phyloP scores from a whole-genome alignment of 1,140 invertebrate genomes.

The Ptiloglossa arizonensis region DNA sequence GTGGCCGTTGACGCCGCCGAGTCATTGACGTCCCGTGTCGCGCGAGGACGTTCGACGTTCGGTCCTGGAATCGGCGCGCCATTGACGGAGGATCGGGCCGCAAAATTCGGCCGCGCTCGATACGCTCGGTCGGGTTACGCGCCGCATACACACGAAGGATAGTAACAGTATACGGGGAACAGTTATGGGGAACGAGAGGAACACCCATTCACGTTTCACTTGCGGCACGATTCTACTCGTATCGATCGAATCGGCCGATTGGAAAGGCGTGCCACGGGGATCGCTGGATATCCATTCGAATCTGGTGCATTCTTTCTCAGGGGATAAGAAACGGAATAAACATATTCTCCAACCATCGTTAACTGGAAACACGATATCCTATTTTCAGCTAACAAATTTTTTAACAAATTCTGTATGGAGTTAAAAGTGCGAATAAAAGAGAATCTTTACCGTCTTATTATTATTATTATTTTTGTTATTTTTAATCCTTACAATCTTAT shows the following conservation, averaged over 20 bases:
- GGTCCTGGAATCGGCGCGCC: too few species aligned
- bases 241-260: constrained; percentile 16
- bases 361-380: too few species aligned
- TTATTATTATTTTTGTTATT: too few species aligned
- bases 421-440: too few species aligned
- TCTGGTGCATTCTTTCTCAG: not conserved
- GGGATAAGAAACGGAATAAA: too few species aligned
- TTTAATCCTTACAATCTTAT: too few species aligned
- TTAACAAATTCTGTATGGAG: too few species aligned
- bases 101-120: not conserved
- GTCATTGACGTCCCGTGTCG: not conserved
- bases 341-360: too few species aligned
- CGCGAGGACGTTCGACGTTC: not conserved
- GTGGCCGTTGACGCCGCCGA: not conserved
- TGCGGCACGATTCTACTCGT: constrained; percentile 22
- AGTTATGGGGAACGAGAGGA: constrained; percentile 23
- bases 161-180: constrained; percentile 37
- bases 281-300: constrained; percentile 9
- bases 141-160: not conserved
- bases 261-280: constrained; percentile 3
- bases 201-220: constrained; percentile 45
- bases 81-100: not conserved
- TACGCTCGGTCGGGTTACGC: not conserved
- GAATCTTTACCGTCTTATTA: too few species aligned
- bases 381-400: too few species aligned